Conservation (phyloP, 2,888 invertebrate genomes). For the Tipula helvola region DNA sequence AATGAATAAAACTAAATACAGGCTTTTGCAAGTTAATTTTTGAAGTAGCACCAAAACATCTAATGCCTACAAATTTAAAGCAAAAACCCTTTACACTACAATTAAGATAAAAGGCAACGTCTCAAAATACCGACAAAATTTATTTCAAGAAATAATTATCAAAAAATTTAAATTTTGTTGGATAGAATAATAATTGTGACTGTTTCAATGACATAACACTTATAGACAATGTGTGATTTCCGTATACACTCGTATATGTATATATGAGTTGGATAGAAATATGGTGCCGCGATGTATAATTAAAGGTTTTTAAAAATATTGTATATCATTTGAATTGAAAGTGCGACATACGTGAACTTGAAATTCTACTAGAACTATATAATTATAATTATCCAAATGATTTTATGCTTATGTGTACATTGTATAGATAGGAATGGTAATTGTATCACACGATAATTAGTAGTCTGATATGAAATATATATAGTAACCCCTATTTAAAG, state of each 20-base stretch:
- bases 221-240: background rate
- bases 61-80: no score
- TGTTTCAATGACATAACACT: background rate
- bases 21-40: no score
- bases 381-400: background rate
- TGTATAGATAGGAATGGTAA: background rate
- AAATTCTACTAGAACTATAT: background rate
- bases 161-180: background rate
- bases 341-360: background rate
- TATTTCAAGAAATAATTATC: background rate
- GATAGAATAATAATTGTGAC: background rate
- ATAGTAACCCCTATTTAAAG: background rate
- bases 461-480: background rate
- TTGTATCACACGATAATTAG: no score
- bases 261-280: background rate
- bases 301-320: background rate
- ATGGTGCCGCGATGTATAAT: background rate
- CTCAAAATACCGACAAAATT: background rate
- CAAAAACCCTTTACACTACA: background rate
- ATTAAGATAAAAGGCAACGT: background rate
- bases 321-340: background rate
- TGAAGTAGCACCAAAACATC: no score
- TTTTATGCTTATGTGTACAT: background rate
- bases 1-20: no score
- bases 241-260: background rate